Percentiles rank a stretch among this genome's conserved stretches.
phyloP scores from a whole-genome alignment of 1,140 invertebrate genomes.

The Epicauta chinensis region DNA sequence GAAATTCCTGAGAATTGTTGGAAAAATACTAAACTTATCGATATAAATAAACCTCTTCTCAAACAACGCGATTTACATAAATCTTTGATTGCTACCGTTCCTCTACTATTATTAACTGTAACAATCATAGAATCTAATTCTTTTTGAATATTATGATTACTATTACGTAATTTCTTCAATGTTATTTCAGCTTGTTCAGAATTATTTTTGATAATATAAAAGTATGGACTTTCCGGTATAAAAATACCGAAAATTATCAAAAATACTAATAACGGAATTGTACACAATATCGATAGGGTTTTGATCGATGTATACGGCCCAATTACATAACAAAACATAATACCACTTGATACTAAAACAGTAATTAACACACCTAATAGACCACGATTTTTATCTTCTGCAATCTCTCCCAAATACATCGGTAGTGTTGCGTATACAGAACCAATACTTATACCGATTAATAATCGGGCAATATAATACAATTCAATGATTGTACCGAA shows the following conservation, averaged over 20 bases:
- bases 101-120: constrained; percentile 8
- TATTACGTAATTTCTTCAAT: constrained; percentile 2
- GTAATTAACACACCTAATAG: constrained; percentile 18
- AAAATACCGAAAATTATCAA: constrained; percentile 44
- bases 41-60: too few relatives aligned
- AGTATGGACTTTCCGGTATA: constrained; percentile 69
- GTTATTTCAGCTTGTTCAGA: constrained; percentile 11
- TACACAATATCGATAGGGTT: constrained; percentile 45
- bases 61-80: too few relatives aligned
- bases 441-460: constrained; percentile 44
- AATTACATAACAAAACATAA: constrained; percentile 46
- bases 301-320: constrained; percentile 54
- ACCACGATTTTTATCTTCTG: constrained; percentile 33
- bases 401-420: constrained; percentile 47
- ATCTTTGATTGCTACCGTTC: too few relatives aligned
- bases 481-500: constrained; percentile 38
- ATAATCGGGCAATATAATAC: constrained; percentile 39
- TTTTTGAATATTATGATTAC: not conserved
- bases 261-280: constrained; percentile 44
- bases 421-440: constrained; percentile 46
- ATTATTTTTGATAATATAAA: constrained; percentile 8
- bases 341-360: constrained; percentile 18
- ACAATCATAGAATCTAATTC: constrained; percentile 3
- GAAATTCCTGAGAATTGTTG: constrained; percentile 76
- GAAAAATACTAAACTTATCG: constrained; percentile 46